Evolutionary conservation across 2,888 invertebrate genomes (phyloP).

Genomic region (Dendrolimus pini): DNA sequence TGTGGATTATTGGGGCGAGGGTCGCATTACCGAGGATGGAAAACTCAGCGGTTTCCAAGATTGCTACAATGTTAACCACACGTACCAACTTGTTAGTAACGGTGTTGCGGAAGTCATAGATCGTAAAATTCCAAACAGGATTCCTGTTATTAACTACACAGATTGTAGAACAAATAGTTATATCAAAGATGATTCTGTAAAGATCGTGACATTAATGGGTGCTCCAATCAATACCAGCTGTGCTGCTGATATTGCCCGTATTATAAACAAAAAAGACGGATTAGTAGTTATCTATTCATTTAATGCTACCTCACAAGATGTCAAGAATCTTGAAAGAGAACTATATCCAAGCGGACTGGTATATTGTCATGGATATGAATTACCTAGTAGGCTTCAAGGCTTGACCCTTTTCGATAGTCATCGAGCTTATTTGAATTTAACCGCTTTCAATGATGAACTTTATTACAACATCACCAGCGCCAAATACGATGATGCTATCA

Average conservation of each 20-base stretch:
- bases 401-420: constrained; percentile 24
- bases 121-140: constrained; percentile 11
- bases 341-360: constrained; percentile 19
- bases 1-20: constrained; percentile 46
- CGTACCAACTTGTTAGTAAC: constrained; percentile 25
- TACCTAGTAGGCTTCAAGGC: constrained; percentile 17
- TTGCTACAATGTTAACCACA: too few relatives aligned
- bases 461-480: constrained; percentile 16
- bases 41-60: constrained; percentile 26
- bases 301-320: constrained; percentile 10
- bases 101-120: constrained; percentile 21
- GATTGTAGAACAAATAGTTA: constrained; percentile 18
- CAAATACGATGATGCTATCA: constrained; percentile 22
- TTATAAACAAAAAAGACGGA: constrained; percentile 25
- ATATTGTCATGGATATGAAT: constrained; percentile 19
- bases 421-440: constrained; percentile 24
- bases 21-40: constrained; percentile 16
- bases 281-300: constrained; percentile 30
- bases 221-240: constrained; percentile 36
- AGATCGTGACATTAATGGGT: constrained; percentile 33
- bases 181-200: constrained; percentile 25
- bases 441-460: constrained; percentile 18
- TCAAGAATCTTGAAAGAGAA: constrained; percentile 22
- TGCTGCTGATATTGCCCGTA: constrained; percentile 35
- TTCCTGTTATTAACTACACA: constrained; percentile 29